A percentile compares a stretch with the other conserved stretches of the same genome.
Conservation (phyloP, 2,113 vertebrate species). For the Chloropsis cyanopogon region DNA sequence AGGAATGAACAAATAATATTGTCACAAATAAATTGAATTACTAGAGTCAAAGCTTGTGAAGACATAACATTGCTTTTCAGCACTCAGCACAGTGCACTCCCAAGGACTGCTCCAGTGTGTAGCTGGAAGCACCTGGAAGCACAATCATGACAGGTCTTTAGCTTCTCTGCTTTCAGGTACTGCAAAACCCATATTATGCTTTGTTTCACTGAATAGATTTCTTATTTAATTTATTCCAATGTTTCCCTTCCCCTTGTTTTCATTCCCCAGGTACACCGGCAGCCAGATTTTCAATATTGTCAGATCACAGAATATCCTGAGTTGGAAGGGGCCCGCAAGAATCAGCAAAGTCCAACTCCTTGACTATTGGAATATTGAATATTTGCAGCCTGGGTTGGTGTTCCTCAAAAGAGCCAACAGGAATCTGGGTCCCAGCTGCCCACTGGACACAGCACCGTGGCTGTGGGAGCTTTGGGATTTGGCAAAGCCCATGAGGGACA, state of each 20-base stretch:
- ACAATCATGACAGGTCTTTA: neutral
- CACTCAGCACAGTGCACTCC: neutral
- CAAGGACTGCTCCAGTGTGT: neutral
- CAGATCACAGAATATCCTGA: neutral
- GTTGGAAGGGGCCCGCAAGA: neutral
- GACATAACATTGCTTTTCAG: neutral
- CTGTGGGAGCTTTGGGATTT: neutral
- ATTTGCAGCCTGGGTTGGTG: neutral
- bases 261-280: neutral
- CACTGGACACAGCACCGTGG: accelerated
- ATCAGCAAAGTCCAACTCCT: neutral
- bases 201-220: neutral
- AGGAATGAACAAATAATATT: neutral
- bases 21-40: accelerated
- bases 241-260: neutral
- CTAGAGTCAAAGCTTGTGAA: neutral
- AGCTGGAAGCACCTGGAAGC: neutral
- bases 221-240: neutral
- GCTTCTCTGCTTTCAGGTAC: neutral
- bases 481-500: neutral
- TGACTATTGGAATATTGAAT: neutral
- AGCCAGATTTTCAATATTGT: neutral
- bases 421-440: neutral
- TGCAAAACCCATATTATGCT: neutral
- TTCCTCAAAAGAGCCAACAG: neutral